A percentile compares a stretch with the other conserved stretches of the same genome.
These are phyloP conservation scores for Accipiter cooperii DNA, from an alignment of 2,113 vertebrate genomes.

Conservation along the genomic window DNA sequence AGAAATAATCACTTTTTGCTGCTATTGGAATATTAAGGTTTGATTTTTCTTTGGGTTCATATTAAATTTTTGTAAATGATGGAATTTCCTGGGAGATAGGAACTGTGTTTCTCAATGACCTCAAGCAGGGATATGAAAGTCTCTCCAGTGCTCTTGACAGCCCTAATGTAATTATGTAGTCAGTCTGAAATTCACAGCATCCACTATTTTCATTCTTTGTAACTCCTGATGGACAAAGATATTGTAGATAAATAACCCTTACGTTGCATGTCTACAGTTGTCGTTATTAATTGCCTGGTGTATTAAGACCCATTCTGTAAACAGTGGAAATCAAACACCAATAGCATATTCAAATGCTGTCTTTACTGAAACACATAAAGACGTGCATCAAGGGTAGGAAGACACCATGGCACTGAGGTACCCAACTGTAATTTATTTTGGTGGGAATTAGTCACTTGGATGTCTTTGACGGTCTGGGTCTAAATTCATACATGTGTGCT, in stretches of 20 bases:
- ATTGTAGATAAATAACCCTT: not conserved
- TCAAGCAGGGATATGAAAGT: not conserved
- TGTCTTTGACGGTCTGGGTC: not conserved
- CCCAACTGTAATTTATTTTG: not conserved
- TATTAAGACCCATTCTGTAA: not conserved
- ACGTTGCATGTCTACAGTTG: not conserved
- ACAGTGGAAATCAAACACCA: not conserved
- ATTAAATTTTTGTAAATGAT: not conserved
- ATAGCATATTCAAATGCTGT: not conserved
- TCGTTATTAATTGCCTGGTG: not conserved
- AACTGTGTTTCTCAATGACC: not conserved
- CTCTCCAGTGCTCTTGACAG: not conserved
- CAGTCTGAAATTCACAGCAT: not conserved
- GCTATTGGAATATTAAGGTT: not conserved
- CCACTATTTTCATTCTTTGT: not conserved
- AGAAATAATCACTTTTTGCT: not conserved
- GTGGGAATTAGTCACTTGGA: not conserved
- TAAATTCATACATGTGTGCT: not conserved
- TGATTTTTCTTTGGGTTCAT: not conserved
- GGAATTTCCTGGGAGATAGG: not conserved
- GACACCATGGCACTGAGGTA: not conserved
- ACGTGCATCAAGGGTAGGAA: not conserved
- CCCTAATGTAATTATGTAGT: not conserved
- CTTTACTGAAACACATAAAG: not conserved
- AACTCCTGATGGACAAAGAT: not conserved